Evolutionary conservation across 2,888 invertebrate species (phyloP), one percentile per base, ranked within the genome.

Genomic region (Liopterus haemorrhoidalis): DNA sequence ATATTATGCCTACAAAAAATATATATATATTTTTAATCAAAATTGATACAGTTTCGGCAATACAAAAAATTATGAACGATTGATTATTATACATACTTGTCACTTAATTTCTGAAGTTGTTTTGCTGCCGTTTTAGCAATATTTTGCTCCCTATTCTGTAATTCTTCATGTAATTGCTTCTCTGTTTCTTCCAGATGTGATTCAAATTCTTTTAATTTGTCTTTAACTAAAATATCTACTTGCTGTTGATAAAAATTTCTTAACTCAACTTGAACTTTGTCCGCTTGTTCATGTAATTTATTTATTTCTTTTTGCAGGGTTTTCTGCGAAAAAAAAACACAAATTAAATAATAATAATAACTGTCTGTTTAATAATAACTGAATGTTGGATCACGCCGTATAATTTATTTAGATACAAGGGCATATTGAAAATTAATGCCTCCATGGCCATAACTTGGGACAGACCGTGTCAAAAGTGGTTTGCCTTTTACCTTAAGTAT

Each of bases 191-290:
- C 86, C 22, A 89, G 66, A 61, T 89, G 86, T 1, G 68, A 68
- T 62, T 83, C 82, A 57, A 88, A 89, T 65, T 89, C 87, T 55
- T 78, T 78, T 46, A 88, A 69, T 60, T 89, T 89, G 41, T 75
- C 75, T 45, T 81, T 70, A 12, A 89, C 87, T 0, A 87, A 82
- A 36, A 79, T 75, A 57, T 89, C 88, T 8, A 89, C 71, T 67
- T 89, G 88, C 52, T 81, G 79, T 66, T 89, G 89, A 59, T 88
- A 89, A 60, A 84, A 81, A 24, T 75, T 72, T 55, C 83, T 80
- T 11, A 88, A 66, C 48, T 86, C 82, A 8, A 71, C 65, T 59
- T 82, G 81, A 52, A 80, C 81, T 1, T 74, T 66, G 45, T 83
- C 82, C 32, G 78, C 60, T 32, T 77, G 73, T 24, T 74, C 73